Conservation (phyloP, 2,113 vertebrate genomes). For the Illadopsis cleaveri region DNA sequence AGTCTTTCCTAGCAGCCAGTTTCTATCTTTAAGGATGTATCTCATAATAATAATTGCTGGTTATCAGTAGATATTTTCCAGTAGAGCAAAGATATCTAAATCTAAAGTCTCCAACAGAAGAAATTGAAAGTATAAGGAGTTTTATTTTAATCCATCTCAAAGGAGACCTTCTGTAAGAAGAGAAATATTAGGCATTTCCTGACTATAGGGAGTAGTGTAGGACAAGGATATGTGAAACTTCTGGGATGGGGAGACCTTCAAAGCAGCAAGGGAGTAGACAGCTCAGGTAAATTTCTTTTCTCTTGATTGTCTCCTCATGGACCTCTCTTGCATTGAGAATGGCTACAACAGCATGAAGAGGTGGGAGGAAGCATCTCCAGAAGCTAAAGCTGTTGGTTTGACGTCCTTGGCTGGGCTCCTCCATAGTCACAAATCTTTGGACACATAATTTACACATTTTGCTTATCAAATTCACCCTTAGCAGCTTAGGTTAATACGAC, state of each 20-base stretch:
- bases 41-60: slow-evolving; percentile 30
- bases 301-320: background rate
- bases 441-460: background rate
- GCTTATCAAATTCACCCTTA: background rate
- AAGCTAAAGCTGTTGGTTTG: background rate
- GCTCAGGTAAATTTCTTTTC: background rate
- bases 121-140: slow-evolving; percentile 33
- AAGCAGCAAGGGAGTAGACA: background rate
- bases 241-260: background rate
- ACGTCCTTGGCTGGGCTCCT: background rate
- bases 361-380: background rate
- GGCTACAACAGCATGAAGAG: background rate
- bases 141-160: background rate
- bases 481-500: background rate
- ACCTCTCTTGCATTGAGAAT: background rate
- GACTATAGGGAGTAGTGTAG: background rate
- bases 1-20: background rate
- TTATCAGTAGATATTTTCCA: slow-evolving; percentile 28
- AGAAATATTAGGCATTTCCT: background rate
- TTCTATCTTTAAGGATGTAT: slow-evolving; percentile 2
- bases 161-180: background rate
- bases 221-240: background rate
- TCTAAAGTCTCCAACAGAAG: slow-evolving; percentile 7
- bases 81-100: slow-evolving; percentile 25
- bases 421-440: background rate